Conservation (phyloP, 2,113 vertebrate species). For the Mellivora capensis region DNA sequence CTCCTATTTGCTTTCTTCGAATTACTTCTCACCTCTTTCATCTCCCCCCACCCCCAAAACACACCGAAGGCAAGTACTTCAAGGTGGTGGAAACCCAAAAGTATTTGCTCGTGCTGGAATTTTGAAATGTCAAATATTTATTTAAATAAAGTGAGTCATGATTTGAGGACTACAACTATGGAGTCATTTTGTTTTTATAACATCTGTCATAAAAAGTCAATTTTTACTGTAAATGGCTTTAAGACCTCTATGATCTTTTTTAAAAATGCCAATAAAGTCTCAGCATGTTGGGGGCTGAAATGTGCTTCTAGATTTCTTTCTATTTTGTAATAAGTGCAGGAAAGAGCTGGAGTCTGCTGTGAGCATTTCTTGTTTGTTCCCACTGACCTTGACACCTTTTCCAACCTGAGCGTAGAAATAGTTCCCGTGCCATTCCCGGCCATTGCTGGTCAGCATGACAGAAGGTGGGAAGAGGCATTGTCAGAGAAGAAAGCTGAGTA, state of each 20-base stretch:
- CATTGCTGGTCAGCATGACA: not conserved
- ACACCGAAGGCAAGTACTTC: not conserved
- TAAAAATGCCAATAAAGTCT: not conserved
- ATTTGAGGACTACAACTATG: not conserved
- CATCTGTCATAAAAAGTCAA: not conserved
- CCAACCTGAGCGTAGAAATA: not conserved
- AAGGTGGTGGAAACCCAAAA: not conserved
- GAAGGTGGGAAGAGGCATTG: not conserved
- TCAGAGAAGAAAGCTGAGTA: not conserved
- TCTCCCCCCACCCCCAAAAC: not conserved
- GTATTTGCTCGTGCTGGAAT: not conserved
- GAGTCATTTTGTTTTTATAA: not conserved
- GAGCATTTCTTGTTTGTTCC: not conserved
- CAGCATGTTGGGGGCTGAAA: not conserved
- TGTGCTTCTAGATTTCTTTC: not conserved
- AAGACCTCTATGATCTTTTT: not conserved
- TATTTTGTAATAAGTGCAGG: not conserved
- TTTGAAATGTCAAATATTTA: conserved; percentile 48
- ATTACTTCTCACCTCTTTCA: not conserved
- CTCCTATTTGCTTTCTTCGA: not conserved
- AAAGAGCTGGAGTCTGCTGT: not conserved
- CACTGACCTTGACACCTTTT: not conserved
- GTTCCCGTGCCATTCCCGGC: not conserved
- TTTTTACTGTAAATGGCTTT: conserved; percentile 1
- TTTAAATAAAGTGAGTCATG: conserved; percentile 15